Percentiles rank a stretch among this genome's conserved stretches.
phyloP scores from a whole-genome alignment of 2,888 invertebrate genomes.

The Trachelus tabidus region DNA sequence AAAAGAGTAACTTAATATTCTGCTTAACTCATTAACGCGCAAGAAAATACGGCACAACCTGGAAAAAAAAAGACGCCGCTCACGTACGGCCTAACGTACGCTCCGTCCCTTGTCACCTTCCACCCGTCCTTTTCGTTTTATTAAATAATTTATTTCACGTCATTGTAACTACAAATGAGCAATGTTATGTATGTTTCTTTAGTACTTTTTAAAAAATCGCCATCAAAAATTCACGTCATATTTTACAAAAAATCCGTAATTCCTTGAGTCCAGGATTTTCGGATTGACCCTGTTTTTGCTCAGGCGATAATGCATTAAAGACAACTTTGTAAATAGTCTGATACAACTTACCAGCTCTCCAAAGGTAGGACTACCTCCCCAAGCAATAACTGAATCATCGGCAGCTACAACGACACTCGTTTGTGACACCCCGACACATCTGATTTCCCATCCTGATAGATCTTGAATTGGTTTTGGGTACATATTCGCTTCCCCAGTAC shows the following conservation, averaged over 20 bases:
- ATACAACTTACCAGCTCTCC: conserved; percentile 83
- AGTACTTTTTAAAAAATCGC: too few relatives aligned
- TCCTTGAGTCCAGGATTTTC: too few relatives aligned
- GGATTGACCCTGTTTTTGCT: too few relatives aligned
- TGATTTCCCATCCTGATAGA: conserved; percentile 92
- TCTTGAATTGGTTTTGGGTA: conserved; percentile 96
- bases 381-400: conserved; percentile 89
- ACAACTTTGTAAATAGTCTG: not conserved
- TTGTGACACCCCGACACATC: conserved; percentile 83
- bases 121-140: too few relatives aligned
- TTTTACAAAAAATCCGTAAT: too few relatives aligned
- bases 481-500: conserved; percentile 96
- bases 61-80: too few relatives aligned
- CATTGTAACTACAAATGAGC: too few relatives aligned
- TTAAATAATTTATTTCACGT: too few relatives aligned
- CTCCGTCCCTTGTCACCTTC: too few relatives aligned
- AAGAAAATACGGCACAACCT: too few relatives aligned
- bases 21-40: not conserved
- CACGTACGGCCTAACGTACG: too few relatives aligned
- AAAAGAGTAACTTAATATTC: conserved; percentile 5
- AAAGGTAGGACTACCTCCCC: conserved; percentile 94
- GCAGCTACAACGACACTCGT: conserved; percentile 89
- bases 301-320: not conserved
- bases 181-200: too few relatives aligned
- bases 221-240: not conserved